Conservation (phyloP, 2,113 vertebrate species). For the Atlantisia rogersi region DNA sequence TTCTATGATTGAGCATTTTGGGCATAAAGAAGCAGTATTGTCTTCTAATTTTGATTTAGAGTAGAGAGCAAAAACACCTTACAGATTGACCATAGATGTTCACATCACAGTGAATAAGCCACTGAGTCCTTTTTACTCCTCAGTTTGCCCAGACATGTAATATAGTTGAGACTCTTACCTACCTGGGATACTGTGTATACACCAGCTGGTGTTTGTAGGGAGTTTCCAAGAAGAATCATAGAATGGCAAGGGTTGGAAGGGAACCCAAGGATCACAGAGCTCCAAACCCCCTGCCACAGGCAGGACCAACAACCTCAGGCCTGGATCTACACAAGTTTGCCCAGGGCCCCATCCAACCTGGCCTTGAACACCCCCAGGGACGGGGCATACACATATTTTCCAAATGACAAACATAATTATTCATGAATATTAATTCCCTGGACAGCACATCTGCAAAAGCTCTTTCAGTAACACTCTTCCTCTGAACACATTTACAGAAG, state of each 20-base stretch:
- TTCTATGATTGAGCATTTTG: background rate
- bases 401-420: background rate
- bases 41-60: background rate
- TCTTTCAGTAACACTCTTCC: background rate
- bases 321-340: too few species aligned
- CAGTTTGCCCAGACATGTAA: background rate
- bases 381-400: background rate
- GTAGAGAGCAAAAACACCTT: background rate
- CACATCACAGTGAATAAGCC: background rate
- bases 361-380: too few species aligned
- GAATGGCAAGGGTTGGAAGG: too few species aligned
- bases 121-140: background rate
- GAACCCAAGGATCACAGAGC: too few species aligned
- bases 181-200: background rate
- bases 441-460: background rate
- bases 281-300: too few species aligned
- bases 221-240: background rate
- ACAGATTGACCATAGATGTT: background rate
- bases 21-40: background rate
- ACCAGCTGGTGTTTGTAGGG: background rate
- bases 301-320: too few species aligned
- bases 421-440: background rate
- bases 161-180: background rate
- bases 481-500: background rate
- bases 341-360: background rate